A percentile compares a stretch with the other conserved stretches of the same genome.
Evolutionary conservation across 2,888 invertebrate genomes (phyloP).

Genomic region (Neocrepidodera transversa): DNA sequence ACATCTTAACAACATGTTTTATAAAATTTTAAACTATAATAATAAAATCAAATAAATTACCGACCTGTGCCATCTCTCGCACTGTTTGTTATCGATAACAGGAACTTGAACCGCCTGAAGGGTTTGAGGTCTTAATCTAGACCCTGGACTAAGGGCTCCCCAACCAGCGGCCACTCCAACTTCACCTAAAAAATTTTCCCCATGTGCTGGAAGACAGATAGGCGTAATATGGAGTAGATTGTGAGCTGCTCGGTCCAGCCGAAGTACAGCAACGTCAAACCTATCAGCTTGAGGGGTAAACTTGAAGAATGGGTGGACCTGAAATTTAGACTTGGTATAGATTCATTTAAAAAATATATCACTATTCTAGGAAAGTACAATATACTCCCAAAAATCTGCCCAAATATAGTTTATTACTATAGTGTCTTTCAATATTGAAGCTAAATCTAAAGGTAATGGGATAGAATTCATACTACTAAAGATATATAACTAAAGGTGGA

Average conservation of each 20-base stretch:
- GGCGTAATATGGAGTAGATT: conserved; percentile 91
- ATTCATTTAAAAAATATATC: too few species aligned
- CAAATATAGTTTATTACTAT: too few species aligned
- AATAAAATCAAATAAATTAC: conserved; percentile 19
- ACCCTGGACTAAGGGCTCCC: conserved; percentile 87
- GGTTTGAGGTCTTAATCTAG: conserved; percentile 85
- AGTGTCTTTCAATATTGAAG: too few species aligned
- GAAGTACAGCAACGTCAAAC: conserved; percentile 89
- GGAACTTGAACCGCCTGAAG: conserved; percentile 92
- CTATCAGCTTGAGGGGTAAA: conserved; percentile 93
- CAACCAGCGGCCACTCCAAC: conserved; percentile 93
- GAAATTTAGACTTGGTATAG: conserved; percentile 48
- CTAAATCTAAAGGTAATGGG: too few species aligned
- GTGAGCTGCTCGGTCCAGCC: conserved; percentile 87
- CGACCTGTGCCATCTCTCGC: conserved; percentile 71
- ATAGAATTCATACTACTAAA: too few species aligned
- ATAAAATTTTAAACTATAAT: too few species aligned
- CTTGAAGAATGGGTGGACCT: conserved; percentile 90
- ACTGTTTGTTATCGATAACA: conserved; percentile 85
- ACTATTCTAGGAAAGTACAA: too few species aligned
- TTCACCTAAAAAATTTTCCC: conserved; percentile 88
- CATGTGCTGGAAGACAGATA: conserved; percentile 89
- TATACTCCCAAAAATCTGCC: too few species aligned
- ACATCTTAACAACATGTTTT: too few species aligned
- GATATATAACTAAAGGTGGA: too few species aligned